A percentile compares a stretch with the other conserved stretches of the same genome.
Evolutionary conservation across 1,140 invertebrate genomes (phyloP).

Genomic region (Drosophila bocqueti): DNA sequence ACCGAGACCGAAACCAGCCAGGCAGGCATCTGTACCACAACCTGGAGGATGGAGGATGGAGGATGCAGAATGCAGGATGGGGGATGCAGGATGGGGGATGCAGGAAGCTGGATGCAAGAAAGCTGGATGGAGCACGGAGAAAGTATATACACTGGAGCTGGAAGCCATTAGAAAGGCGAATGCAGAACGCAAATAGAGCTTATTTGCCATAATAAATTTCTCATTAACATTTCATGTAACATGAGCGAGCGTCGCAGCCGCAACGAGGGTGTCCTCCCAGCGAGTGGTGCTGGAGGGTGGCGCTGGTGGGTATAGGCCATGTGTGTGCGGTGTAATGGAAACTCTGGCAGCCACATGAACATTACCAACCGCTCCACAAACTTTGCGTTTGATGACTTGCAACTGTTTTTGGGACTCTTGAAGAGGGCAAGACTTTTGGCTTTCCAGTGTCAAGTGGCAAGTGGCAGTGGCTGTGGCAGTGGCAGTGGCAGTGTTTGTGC

Average conservation of each 20-base stretch:
- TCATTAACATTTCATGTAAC: slow-evolving; percentile 66
- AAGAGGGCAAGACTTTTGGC: slow-evolving; percentile 54
- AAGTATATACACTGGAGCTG: background rate
- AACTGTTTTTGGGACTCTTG: slow-evolving; percentile 49
- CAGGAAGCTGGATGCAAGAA: background rate
- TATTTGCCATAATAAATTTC: slow-evolving; percentile 68
- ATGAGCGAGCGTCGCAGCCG: slow-evolving; percentile 32
- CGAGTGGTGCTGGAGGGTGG: no score
- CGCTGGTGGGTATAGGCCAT: background rate
- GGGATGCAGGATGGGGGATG: background rate
- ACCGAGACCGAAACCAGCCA: slow-evolving; percentile 18
- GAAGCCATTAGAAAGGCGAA: slow-evolving; percentile 23
- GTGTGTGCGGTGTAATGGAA: slow-evolving; percentile 36
- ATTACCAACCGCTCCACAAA: slow-evolving; percentile 23
- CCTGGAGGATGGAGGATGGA: slow-evolving; percentile 5
- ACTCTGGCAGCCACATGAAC: slow-evolving; percentile 39
- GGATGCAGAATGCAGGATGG: background rate
- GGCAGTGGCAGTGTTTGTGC: slow-evolving; percentile 15
- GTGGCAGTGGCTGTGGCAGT: slow-evolving; percentile 8
- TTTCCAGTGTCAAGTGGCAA: slow-evolving; percentile 54
- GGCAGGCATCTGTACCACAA: slow-evolving; percentile 1
- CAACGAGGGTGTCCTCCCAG: slow-evolving; percentile 5
- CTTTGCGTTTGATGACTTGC: slow-evolving; percentile 57
- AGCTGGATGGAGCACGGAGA: background rate
- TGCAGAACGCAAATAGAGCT: slow-evolving; percentile 58